Percentiles rank a stretch among this genome's conserved stretches.
Evolutionary conservation across 2,888 invertebrate genomes (phyloP).

Genomic region (Pollenia griseotomentosa): DNA sequence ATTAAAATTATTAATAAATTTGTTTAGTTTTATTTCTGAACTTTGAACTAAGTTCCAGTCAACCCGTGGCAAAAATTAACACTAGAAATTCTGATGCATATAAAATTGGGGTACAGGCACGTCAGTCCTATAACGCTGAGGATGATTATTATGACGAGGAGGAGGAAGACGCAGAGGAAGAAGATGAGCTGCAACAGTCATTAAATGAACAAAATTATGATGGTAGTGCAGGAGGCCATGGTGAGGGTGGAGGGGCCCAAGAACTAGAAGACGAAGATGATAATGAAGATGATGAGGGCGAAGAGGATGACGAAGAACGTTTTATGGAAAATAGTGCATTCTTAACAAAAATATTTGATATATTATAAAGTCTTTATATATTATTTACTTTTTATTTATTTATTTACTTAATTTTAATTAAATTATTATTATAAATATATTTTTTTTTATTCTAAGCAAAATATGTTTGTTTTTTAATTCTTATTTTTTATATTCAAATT

Average conservation of each 20-base stretch:
- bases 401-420: slow-evolving; percentile 41
- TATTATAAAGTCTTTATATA: slow-evolving; percentile 7
- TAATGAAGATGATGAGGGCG: slow-evolving; percentile 52
- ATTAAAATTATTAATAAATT: not conserved
- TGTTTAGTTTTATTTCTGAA: slow-evolving; percentile 24
- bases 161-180: slow-evolving; percentile 51
- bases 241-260: not conserved
- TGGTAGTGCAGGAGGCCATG: not conserved
- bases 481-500: slow-evolving; percentile 37
- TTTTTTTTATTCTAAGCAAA: slow-evolving; percentile 1
- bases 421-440: slow-evolving; percentile 51
- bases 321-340: slow-evolving; percentile 60
- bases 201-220: slow-evolving; percentile 20
- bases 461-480: not conserved
- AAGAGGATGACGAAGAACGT: slow-evolving; percentile 48
- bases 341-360: slow-evolving; percentile 45
- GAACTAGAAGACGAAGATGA: slow-evolving; percentile 55
- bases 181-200: slow-evolving; percentile 48
- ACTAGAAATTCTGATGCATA: not conserved
- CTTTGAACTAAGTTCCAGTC: not conserved
- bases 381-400: slow-evolving; percentile 36
- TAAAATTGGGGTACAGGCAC: not conserved
- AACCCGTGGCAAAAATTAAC: not conserved
- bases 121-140: slow-evolving; percentile 44
- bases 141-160: slow-evolving; percentile 64